Evolutionary conservation across 1,140 invertebrate species (phyloP).

Genomic region (Anastrepha ludens): DNA sequence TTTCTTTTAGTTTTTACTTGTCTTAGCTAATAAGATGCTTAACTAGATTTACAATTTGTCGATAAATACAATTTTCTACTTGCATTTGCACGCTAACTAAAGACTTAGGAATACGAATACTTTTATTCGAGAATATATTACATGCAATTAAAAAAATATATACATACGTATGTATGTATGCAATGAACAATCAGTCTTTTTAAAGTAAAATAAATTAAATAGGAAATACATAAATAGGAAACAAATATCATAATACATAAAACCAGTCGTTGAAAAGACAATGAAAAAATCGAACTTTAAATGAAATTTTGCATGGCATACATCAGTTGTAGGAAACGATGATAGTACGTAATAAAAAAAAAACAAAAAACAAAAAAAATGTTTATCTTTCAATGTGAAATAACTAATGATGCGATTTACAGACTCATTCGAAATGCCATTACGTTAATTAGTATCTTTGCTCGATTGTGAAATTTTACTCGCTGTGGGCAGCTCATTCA

Average conservation of each 20-base stretch:
- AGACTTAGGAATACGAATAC: not conserved
- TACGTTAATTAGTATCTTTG: slow-evolving; percentile 48
- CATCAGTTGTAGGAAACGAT: not conserved
- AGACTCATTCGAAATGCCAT: slow-evolving; percentile 46
- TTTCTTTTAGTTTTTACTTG: not conserved
- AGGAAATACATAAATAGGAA: not conserved
- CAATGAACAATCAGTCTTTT: slow-evolving; percentile 44
- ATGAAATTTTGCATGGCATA: not conserved
- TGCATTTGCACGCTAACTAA: slow-evolving; percentile 30
- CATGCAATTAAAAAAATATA: slow-evolving; percentile 10
- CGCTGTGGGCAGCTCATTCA: not conserved
- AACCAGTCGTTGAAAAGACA: not conserved
- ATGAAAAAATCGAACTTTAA: not conserved
- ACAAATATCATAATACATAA: not conserved
- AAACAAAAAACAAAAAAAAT: not conserved
- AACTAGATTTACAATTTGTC: slow-evolving; percentile 19
- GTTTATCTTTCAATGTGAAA: not conserved
- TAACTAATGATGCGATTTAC: slow-evolving; percentile 22
- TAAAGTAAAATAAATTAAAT: slow-evolving; percentile 26
- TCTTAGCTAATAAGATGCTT: not conserved
- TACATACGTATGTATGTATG: not conserved
- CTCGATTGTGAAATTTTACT: slow-evolving; percentile 6
- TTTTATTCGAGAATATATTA: not conserved
- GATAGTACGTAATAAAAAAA: not conserved
- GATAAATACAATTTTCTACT: slow-evolving; percentile 45